Percentiles rank a stretch among this genome's conserved stretches.
phyloP scores from a whole-genome alignment of 1,140 invertebrate species.

The Lysiphlebus fabarum region DNA sequence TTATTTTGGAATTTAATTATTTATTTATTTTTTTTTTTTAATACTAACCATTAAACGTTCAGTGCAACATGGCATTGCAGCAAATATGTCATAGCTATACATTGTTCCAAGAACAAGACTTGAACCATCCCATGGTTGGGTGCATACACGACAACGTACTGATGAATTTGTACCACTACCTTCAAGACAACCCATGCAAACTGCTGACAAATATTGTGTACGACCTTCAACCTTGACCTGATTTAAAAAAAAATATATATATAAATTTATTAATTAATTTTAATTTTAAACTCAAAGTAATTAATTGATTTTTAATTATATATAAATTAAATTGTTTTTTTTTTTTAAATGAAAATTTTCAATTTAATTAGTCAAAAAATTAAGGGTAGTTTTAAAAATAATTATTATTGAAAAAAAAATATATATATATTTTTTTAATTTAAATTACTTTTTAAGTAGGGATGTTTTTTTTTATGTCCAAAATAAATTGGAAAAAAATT shows the following conservation, averaged over 20 bases:
- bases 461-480: too few species aligned
- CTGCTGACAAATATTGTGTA: conserved; percentile 85
- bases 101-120: conserved; percentile 91
- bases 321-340: too few species aligned
- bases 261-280: not conserved
- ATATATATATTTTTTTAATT: too few species aligned
- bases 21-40: not conserved
- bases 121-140: conserved; percentile 86
- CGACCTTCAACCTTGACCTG: conserved; percentile 86
- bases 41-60: conserved; percentile 82
- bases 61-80: conserved; percentile 91
- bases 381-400: too few species aligned
- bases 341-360: too few species aligned
- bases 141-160: conserved; percentile 71
- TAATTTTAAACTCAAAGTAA: too few species aligned
- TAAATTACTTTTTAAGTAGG: too few species aligned
- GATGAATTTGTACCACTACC: conserved; percentile 65
- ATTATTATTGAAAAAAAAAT: too few species aligned
- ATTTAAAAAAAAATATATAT: too few species aligned
- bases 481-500: too few species aligned
- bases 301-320: too few species aligned
- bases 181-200: conserved; percentile 90
- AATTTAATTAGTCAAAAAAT: too few species aligned
- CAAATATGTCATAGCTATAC: conserved; percentile 98
- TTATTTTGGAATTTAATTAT: not conserved